phyloP scores from a whole-genome alignment of 2,113 vertebrate species.

The Pomatostomus ruficeps region DNA sequence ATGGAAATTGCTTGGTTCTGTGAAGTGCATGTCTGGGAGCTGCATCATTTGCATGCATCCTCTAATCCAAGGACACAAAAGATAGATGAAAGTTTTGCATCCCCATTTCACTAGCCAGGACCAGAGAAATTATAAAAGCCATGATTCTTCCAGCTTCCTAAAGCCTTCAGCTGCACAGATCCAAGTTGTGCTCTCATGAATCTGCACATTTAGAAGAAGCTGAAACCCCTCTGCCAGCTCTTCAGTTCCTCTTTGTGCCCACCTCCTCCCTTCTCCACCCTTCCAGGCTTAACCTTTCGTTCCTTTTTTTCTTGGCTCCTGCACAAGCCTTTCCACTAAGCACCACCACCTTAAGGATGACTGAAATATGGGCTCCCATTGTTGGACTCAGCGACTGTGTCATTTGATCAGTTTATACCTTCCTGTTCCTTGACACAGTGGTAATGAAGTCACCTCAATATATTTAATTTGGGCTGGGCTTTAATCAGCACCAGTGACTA shows the following conservation, averaged over 20 bases:
- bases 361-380: neutral
- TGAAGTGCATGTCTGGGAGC: neutral
- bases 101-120: neutral
- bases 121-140: neutral
- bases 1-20: neutral
- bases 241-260: neutral
- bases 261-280: neutral
- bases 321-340: neutral
- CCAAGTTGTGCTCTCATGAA: neutral
- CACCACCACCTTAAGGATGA: neutral
- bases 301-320: neutral
- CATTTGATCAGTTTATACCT: neutral
- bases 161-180: neutral
- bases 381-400: neutral
- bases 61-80: neutral
- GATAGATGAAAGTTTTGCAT: neutral
- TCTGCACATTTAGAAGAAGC: neutral
- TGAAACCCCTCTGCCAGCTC: neutral
- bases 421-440: neutral
- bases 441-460: neutral
- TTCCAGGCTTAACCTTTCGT: neutral
- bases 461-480: constrained; percentile 9
- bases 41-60: neutral
- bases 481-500: constrained; percentile 13
- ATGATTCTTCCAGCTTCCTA: neutral